Evolutionary conservation across 2,888 invertebrate genomes (phyloP), one percentile per base, ranked within the genome.

Genomic region (Mythimna pallens): DNA sequence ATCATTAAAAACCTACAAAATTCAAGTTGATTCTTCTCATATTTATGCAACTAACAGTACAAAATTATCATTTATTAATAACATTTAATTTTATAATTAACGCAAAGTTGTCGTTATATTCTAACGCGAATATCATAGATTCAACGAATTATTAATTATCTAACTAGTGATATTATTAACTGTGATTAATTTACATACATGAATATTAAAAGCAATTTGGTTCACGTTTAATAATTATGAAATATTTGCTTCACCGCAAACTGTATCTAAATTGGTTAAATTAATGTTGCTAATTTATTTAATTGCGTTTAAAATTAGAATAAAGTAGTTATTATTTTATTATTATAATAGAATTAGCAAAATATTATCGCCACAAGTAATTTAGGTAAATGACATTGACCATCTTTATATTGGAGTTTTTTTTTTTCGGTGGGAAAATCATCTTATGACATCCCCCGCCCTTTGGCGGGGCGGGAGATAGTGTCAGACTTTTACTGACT

Each of bases 131-230:
- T 52, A 73, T 52, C n/a, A 52, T 14, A 36, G 36, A 9, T 73
- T 73, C 40, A 30, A 43, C 52, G 25, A 34, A 73, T 64, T 47
- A 73, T 59, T 34, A 52, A 73, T 59, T 17, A 43, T n/a, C 10
- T 43, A n/a, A 52, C 50, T 73, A 40, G 25, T 62, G 52, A 47
- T 30, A 47, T 72, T 40, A 64, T 66, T 64, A 76, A 72, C 12
- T 76, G 30, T 72, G 62, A 71, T 58, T 52, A 58, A 72, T 9
- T 62, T 64, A 64, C 36, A 65, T 72, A 20, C 40, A 34, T 61
- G 61, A 70, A 70, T 61, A 61, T 54, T 34, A 25, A 10, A 25
- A 55, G 47, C 20, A 22, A 40, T 72, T 71, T 3, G 10, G 55
- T 55, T 63, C 47, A 14, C 20, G n/a, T 36, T 59, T n/a, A 61